Evolutionary conservation across 2,888 invertebrate species (phyloP), one percentile per base, ranked within the genome.

Genomic region (Itoplectis maculator): DNA sequence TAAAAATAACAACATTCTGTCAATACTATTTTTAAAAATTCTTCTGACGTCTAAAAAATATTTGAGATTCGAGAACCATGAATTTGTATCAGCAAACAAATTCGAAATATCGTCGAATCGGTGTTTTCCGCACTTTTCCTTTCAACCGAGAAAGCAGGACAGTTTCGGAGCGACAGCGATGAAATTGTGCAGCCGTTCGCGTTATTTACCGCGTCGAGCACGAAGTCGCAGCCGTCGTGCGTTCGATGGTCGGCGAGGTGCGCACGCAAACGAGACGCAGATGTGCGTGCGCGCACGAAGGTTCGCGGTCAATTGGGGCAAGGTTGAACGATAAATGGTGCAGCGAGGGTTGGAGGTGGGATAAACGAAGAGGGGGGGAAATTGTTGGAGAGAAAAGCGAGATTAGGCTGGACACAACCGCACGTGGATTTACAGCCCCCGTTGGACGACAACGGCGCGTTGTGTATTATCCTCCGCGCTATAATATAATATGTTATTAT

Each of bases 341-440:
- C 23, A 75, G 66, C 80, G n/a, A n/a, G n/a, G n/a, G n/a, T n/a
- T n/a, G n/a, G n/a, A n/a, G n/a, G n/a, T n/a, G 83, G 80, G 82
- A 87, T 85, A 54, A n/a, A 63, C 68, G 63, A 49, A 47, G 70
- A n/a, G n/a, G n/a, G n/a, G n/a, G 42, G 65, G 66, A 75, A 84
- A 80, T 63, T 79, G 72, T 81, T 65, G 66, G 76, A 59, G 63
- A 73, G 79, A 83, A 73, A 77, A 51, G 82, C 61, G 82, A 82
- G 84, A 88, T 86, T 83, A 72, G 81, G 73, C 82, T 82, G 82
- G 80, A 79, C 69, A 77, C 76, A 29, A n/a, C n/a, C n/a, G n/a
- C 54, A 82, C 70, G 81, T 66, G 83, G 85, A 88, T 87, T 86
- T 86, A 86, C 85, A 83, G 84, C 40, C 40, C n/a, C 81, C 81